These are phyloP conservation scores for Heterohyrax brucei DNA, from an alignment of 2,797 vertebrate genomes.

Conservation along the genomic window DNA sequence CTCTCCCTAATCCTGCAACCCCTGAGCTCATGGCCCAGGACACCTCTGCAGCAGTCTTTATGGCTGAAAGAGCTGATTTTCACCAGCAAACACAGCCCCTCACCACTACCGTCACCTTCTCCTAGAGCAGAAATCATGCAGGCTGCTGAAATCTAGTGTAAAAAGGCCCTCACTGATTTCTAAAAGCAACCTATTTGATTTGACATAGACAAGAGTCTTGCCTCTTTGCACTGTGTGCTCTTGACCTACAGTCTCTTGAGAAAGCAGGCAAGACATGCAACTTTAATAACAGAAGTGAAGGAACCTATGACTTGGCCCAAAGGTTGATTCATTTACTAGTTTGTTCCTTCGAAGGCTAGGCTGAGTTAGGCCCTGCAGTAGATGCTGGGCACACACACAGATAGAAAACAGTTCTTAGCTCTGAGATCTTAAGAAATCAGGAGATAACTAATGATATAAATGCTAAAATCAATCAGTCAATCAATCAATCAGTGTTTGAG, in stretches of 20 bases:
- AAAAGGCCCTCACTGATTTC: not conserved
- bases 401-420: not conserved
- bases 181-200: not conserved
- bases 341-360: not conserved
- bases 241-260: not conserved
- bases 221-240: not conserved
- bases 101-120: not conserved
- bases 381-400: not conserved
- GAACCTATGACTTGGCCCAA: not conserved
- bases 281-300: constrained; percentile 20
- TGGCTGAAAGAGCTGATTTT: not conserved
- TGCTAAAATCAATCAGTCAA: not conserved
- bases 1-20: not conserved
- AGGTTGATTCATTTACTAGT: not conserved
- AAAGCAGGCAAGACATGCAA: not conserved
- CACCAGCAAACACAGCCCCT: not conserved
- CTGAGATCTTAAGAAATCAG: not conserved
- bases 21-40: not conserved
- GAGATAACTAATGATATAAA: constrained; percentile 22
- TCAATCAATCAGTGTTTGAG: not conserved
- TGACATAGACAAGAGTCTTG: not conserved
- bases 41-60: not conserved
- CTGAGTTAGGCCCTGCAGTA: not conserved
- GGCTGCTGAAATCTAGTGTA: not conserved
- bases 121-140: not conserved